These are phyloP conservation scores for Noctuana brunneofusca DNA, from an alignment of 2,888 invertebrate genomes.

Conservation along the genomic window DNA sequence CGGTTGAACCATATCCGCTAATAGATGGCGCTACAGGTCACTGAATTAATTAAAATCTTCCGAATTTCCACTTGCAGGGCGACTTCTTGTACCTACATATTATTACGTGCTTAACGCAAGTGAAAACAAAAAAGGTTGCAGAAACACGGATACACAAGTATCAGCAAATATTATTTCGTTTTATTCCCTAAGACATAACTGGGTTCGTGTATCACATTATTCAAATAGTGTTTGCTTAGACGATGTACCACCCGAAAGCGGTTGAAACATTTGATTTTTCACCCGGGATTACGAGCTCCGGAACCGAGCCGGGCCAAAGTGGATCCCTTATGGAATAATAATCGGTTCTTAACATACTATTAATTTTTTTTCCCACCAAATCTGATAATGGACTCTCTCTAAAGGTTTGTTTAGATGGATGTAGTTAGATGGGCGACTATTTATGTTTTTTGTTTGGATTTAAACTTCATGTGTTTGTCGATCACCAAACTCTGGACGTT, in stretches of 20 bases:
- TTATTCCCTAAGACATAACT: neutral
- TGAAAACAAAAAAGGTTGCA: too few relatives aligned
- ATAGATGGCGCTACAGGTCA: too few relatives aligned
- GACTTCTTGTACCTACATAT: too few relatives aligned
- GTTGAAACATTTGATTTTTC: slow-evolving; percentile 47
- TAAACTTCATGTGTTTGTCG: too few relatives aligned
- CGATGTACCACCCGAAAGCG: slow-evolving; percentile 39
- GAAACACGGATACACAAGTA: too few relatives aligned
- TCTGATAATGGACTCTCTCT: slow-evolving; percentile 47
- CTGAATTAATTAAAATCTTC: too few relatives aligned
- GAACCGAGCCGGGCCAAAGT: slow-evolving; percentile 42
- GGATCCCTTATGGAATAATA: slow-evolving; percentile 65
- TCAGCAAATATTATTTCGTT: neutral
- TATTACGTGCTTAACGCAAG: too few relatives aligned
- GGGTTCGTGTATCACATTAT: slow-evolving; percentile 40
- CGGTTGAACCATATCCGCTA: too few relatives aligned
- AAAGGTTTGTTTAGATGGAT: neutral
- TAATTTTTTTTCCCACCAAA: slow-evolving; percentile 46
- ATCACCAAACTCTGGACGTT: too few relatives aligned
- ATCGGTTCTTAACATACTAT: slow-evolving; percentile 68
- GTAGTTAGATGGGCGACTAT: neutral
- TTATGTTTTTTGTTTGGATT: neutral
- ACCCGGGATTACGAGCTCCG: slow-evolving; percentile 37
- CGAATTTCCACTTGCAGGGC: too few relatives aligned
- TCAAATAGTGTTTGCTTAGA: slow-evolving; percentile 42